Evolutionary conservation across 2,888 invertebrate genomes (phyloP), one percentile per base, ranked within the genome.

Genomic region (Caenorhabditis sp.): DNA sequence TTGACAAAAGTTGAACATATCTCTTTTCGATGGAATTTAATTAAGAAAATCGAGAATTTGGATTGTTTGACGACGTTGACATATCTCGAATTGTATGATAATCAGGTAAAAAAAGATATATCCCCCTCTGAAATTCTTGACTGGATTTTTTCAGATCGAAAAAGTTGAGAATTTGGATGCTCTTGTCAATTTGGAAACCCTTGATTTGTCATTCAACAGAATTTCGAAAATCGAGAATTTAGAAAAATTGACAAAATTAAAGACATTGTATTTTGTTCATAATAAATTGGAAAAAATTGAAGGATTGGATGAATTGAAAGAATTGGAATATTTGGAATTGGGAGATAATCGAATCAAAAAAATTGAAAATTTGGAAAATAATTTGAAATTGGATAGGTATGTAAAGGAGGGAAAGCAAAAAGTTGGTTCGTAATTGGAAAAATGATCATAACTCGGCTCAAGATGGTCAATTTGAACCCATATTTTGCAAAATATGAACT

Each of bases 71-170:
- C 80, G 27, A 83, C 82, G 2, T 90, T 99, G 21, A 91, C 91
- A n/a, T 95, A 97, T 87, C 89, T 99, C 61, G 97, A 99, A 87
- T 90, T 99, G 4, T 96, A 97, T 89, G 99, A 99, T 89, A 99
- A 99, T 90, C 96, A 96, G 90, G 93, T 99, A 31, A 27, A 17
- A n/a, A 26, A n/a, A 26, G 4, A 58, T 58, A n/a, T 27, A n/a
- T n/a, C n/a, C n/a, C n/a, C n/a, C n/a, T n/a, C n/a, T 56, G 12
- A 4, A 56, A 20, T 14, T 21, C 21, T 14, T 56, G 25, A 5
- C n/a, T n/a, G 43, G 8, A 4, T 36, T 56, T 61, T 43, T 43
- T 43, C 43, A 76, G 70, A 74, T 80, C 8, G 49, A 53, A 2
- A 91, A 92, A 80, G 94, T 99, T 81, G 96, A 97, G 89, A 95